These are phyloP conservation scores for Hepsetus odoe DNA, from an alignment of 2,113 vertebrate genomes.

Conservation along the genomic window DNA sequence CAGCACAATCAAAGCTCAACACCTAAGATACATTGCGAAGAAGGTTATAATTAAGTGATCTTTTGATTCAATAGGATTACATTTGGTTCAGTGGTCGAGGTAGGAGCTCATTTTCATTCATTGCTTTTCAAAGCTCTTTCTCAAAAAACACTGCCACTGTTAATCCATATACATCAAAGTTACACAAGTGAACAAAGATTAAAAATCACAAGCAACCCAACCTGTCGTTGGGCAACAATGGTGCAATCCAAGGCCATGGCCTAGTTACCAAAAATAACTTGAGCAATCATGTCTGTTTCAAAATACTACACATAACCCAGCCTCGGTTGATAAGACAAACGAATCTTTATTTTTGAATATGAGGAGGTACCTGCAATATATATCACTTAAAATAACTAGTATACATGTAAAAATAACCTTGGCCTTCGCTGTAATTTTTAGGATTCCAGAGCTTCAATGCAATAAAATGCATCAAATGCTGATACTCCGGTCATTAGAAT, in stretches of 20 bases:
- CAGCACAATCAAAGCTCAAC: too few relatives aligned
- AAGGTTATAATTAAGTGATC: too few relatives aligned
- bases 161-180: background rate
- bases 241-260: background rate
- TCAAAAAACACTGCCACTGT: background rate
- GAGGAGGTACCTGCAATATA: too few relatives aligned
- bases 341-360: too few relatives aligned
- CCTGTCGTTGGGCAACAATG: background rate
- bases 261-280: slow-evolving; percentile 1
- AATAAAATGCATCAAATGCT: background rate
- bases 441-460: background rate
- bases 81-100: too few relatives aligned
- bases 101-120: too few relatives aligned
- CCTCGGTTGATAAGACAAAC: too few relatives aligned
- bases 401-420: too few relatives aligned
- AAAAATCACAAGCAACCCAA: background rate
- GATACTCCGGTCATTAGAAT: background rate
- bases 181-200: slow-evolving; percentile 2
- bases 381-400: too few relatives aligned
- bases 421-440: background rate
- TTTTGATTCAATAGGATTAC: too few relatives aligned
- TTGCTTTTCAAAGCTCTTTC: too few relatives aligned
- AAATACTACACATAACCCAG: background rate
- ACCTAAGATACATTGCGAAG: too few relatives aligned
- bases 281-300: slow-evolving; percentile 1